Conservation (phyloP, 1,140 invertebrate genomes). For the Tetraneura akinire region DNA sequence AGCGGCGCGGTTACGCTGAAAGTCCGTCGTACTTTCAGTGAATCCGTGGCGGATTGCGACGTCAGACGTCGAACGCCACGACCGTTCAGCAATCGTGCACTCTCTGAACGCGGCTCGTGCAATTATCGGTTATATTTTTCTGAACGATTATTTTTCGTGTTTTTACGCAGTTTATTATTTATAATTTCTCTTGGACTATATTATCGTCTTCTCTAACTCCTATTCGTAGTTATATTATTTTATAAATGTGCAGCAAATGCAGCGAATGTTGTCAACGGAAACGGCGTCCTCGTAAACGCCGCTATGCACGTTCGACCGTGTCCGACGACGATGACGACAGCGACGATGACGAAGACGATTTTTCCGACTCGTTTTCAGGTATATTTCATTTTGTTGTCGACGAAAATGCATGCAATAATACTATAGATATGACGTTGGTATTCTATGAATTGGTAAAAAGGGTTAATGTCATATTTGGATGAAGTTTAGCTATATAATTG, state of each 20-base stretch:
- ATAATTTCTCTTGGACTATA: too few species aligned
- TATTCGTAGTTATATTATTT: too few species aligned
- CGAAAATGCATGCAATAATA: too few species aligned
- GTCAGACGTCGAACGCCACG: background rate
- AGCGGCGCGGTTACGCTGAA: background rate
- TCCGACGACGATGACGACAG: constrained; percentile 56
- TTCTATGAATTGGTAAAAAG: too few species aligned
- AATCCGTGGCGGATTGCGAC: background rate
- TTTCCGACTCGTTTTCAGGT: constrained; percentile 57
- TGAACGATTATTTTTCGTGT: too few species aligned
- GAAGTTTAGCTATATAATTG: too few species aligned
- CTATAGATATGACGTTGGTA: too few species aligned
- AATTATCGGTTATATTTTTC: too few species aligned
- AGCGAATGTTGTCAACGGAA: constrained; percentile 61
- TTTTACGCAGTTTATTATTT: too few species aligned
- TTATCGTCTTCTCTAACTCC: too few species aligned
- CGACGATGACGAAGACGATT: constrained; percentile 58
- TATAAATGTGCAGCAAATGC: constrained; percentile 61
- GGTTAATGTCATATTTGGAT: too few species aligned
- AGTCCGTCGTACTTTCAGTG: constrained; percentile 28
- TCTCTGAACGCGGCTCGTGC: background rate
- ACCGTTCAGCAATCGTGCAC: background rate
- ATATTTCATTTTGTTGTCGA: background rate
- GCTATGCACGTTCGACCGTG: background rate
- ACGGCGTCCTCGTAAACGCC: constrained; percentile 55